Percentiles rank a stretch among this genome's conserved stretches.
phyloP scores from a whole-genome alignment of 1,140 invertebrate species.

The Aphidius gifuensis region DNA sequence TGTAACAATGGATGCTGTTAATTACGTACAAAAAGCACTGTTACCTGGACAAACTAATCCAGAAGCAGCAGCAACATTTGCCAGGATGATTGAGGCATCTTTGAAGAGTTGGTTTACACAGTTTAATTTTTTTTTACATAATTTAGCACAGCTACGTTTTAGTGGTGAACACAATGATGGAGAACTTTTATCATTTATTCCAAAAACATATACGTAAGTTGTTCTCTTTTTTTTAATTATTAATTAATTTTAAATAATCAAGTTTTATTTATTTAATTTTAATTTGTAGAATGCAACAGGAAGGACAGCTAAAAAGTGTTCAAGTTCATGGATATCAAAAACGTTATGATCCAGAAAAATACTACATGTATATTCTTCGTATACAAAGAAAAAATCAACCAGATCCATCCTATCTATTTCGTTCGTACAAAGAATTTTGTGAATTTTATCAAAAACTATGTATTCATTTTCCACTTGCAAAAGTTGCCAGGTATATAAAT shows the following conservation, averaged over 20 bases:
- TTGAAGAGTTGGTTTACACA: constrained; percentile 88
- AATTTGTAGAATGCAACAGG: constrained; percentile 72
- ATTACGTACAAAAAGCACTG: constrained; percentile 87
- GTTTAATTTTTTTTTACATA: constrained; percentile 97
- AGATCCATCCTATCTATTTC: constrained; percentile 82
- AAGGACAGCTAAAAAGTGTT: constrained; percentile 84
- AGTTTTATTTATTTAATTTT: constrained; percentile 9
- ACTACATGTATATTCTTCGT: constrained; percentile 93
- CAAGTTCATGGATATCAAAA: constrained; percentile 89
- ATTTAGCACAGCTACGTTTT: constrained; percentile 90
- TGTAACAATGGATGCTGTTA: constrained; percentile 85
- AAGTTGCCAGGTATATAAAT: constrained; percentile 69
- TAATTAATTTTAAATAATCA: neutral
- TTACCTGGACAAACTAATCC: constrained; percentile 86
- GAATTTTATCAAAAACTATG: constrained; percentile 95
- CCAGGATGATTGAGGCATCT: constrained; percentile 86
- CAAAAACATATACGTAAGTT: constrained; percentile 87
- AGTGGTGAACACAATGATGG: constrained; percentile 80
- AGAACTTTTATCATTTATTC: constrained; percentile 88
- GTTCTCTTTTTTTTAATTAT: constrained; percentile 18
- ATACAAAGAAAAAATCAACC: constrained; percentile 81
- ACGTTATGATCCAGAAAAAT: constrained; percentile 95
- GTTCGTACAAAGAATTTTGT: constrained; percentile 93
- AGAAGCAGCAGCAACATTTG: constrained; percentile 91
- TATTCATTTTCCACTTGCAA: constrained; percentile 85